Base-by-base conservation (phyloP, 2,797 vertebrate genomes). In the Arnoldichthys spilopterus region DNA sequence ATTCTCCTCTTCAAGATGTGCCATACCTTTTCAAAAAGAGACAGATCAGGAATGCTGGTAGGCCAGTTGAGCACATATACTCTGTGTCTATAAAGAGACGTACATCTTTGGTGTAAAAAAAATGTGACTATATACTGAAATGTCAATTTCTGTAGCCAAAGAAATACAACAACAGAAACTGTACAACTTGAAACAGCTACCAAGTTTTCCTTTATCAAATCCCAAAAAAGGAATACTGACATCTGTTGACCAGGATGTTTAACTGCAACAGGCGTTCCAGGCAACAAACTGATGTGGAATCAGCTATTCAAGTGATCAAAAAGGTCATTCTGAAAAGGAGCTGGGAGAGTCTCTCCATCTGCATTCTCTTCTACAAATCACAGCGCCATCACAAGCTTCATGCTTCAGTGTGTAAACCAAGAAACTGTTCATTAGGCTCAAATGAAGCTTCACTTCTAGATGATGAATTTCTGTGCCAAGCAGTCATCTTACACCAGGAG, bases 211-310 rank as follows among this genome's bases (percentile, higher is more conserved):
- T 47, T 13, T 47, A 13, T 62, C 26, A 74, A 87, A 89, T 72
- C 74, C 4, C 34, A 84, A 51, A 79, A 83, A 88, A 90, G 82
- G 88, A 86, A 90, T 86, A 88, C 86, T 92, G 93, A 88, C 93
- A 91, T 93, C 93, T 94, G 86, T 91, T 93, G 93, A 91, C 58
- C 2, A 30, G 54, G 58, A 53, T 34, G 13, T 13, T 89, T 28
- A 86, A 91, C 88, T 91, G 83, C 92, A 90, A 34, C 54, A 32
- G 43, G 9, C 32, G 58, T 34, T 20, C 24, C 49, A 62, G 49
- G 15, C 32, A 4, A 70, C 7, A 28, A 5, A 24, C 20, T 32
- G 6, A 2, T 37, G 9, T 49, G 26, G 16, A 69, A 30, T 53
- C 49, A 53, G 11, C 66, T n/a, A 51, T 28, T 53, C 30, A 54